Percentiles rank a stretch among this genome's conserved stretches.
These are phyloP conservation scores for Platerodrilus igneus DNA, from an alignment of 2,888 invertebrate species.

Conservation along the genomic window DNA sequence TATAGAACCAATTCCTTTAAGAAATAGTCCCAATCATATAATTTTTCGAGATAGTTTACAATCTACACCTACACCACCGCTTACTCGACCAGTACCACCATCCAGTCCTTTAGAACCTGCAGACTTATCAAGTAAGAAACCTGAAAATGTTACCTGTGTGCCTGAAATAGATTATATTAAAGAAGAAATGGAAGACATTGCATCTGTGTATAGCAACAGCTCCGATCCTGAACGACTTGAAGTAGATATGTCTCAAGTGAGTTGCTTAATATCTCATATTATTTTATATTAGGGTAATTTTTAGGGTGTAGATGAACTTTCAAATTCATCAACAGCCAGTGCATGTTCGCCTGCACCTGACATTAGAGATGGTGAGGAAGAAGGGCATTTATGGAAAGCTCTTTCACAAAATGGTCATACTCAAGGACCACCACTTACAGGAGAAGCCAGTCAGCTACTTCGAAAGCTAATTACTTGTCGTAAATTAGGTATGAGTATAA, in stretches of 20 bases:
- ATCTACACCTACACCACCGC: constrained; percentile 5
- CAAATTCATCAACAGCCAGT: constrained; percentile 44
- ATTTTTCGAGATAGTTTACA: constrained; percentile 6
- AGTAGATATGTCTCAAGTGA: constrained; percentile 60
- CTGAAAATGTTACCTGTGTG: constrained; percentile 45
- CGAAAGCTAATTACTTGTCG: constrained; percentile 73
- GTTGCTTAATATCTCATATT: too few species aligned
- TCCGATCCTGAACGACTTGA: constrained; percentile 72
- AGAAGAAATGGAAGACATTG: constrained; percentile 40
- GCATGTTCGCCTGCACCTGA: constrained; percentile 44
- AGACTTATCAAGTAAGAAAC: constrained; percentile 44
- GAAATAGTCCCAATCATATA: constrained; percentile 12
- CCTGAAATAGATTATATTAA: constrained; percentile 46
- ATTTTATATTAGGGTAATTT: too few species aligned
- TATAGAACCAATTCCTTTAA: constrained; percentile 11
- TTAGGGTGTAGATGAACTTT: constrained; percentile 44
- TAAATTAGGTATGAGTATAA: constrained; percentile 61
- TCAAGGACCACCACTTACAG: constrained; percentile 49
- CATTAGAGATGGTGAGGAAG: constrained; percentile 35
- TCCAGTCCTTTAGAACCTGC: constrained; percentile 38
- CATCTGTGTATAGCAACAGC: constrained; percentile 59
- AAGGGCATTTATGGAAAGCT: constrained; percentile 54
- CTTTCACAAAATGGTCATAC: constrained; percentile 56
- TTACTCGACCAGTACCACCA: constrained; percentile 13
- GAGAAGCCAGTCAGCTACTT: constrained; percentile 71